Percentiles rank a stretch among this genome's conserved stretches.
Conservation (phyloP, 1,140 invertebrate species). For the Aethina tumida region DNA sequence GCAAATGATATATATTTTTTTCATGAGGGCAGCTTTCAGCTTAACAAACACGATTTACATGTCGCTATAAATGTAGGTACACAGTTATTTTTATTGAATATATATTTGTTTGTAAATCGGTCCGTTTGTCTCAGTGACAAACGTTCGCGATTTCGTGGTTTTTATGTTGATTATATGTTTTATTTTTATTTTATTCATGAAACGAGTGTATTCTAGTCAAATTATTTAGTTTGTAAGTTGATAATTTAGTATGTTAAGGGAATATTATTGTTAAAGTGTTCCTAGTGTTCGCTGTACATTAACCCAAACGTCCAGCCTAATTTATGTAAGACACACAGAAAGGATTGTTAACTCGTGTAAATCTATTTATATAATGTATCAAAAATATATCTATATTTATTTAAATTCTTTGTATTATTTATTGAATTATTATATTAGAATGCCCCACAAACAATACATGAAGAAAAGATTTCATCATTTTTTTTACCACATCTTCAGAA, state of each 20-base stretch:
- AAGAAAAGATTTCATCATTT: no score
- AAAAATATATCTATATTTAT: no score
- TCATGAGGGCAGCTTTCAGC: background rate
- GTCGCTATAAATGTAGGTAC: conserved; percentile 11
- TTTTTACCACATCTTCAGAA: no score
- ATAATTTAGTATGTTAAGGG: conserved; percentile 6
- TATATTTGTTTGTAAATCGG: conserved; percentile 8
- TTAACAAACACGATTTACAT: conserved; percentile 4
- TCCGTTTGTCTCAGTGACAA: conserved; percentile 9
- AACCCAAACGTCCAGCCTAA: no score
- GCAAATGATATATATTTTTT: conserved; percentile 1
- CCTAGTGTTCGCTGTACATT: no score
- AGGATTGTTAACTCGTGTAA: no score
- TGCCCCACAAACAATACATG: no score
- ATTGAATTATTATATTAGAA: no score
- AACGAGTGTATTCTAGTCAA: conserved; percentile 26
- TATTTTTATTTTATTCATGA: conserved; percentile 12
- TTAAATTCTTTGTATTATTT: no score
- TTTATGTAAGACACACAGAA: no score
- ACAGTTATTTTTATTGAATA: conserved; percentile 9
- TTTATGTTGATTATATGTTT: conserved; percentile 8
- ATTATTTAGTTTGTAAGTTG: conserved; percentile 10
- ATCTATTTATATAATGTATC: no score
- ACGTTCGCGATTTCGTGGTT: conserved; percentile 7
- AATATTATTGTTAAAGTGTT: conserved; percentile 7